Percentiles rank a stretch among this genome's conserved stretches.
Conservation (phyloP, 92 coral and sea anemone genomes). For the Phymanthus crucifer region DNA sequence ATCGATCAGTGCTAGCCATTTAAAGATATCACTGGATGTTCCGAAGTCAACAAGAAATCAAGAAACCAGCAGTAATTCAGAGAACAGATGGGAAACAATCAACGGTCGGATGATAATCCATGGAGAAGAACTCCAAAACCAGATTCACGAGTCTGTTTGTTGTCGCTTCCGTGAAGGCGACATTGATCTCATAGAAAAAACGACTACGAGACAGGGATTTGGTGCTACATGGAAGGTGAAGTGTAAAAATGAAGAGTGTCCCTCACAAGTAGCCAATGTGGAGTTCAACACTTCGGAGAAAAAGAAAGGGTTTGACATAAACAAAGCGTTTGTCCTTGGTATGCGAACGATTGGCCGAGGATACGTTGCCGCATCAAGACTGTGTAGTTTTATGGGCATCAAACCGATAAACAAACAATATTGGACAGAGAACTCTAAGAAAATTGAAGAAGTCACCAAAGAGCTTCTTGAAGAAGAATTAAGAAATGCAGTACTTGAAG, state of each 20-base stretch:
- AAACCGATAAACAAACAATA: too few relatives aligned
- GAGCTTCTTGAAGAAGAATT: too few relatives aligned
- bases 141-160: neutral
- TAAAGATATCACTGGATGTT: too few relatives aligned
- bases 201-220: neutral
- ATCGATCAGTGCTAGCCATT: neutral
- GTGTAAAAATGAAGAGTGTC: too few relatives aligned
- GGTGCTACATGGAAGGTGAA: neutral
- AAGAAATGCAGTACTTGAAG: too few relatives aligned
- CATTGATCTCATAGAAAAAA: too few relatives aligned
- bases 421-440: too few relatives aligned
- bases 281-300: too few relatives aligned
- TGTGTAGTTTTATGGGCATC: neutral
- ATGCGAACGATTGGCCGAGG: neutral
- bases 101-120: neutral
- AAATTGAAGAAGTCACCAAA: too few relatives aligned
- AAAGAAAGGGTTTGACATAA: neutral
- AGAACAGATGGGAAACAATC: neutral
- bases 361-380: neutral
- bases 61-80: neutral
- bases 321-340: neutral
- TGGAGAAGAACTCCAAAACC: neutral
- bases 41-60: too few relatives aligned
- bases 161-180: conserved; percentile 5
- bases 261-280: too few relatives aligned